A percentile compares a stretch with the other conserved stretches of the same genome.
These are phyloP conservation scores for Spea bombifrons DNA, from an alignment of 2,113 vertebrate genomes.

Conservation along the genomic window DNA sequence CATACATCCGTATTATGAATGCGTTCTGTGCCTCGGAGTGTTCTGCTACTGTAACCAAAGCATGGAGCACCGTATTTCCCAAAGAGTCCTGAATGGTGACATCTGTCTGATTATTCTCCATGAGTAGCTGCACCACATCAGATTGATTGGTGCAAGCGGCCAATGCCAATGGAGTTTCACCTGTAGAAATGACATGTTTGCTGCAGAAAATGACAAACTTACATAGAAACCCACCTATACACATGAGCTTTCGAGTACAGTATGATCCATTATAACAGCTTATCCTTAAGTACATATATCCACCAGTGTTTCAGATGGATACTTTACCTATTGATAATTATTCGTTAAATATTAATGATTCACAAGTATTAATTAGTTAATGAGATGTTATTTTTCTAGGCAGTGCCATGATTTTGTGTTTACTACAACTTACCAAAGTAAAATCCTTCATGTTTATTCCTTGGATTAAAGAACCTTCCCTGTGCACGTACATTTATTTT, in stretches of 20 bases:
- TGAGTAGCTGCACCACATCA: slow-evolving; percentile 70
- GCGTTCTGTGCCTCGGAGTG: slow-evolving; percentile 71
- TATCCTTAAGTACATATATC: no score
- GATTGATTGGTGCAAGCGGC: slow-evolving; percentile 77
- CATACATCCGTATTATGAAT: slow-evolving; percentile 73
- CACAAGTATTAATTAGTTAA: no score
- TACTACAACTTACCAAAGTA: slow-evolving; percentile 67
- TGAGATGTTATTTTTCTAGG: no score
- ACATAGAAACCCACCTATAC: no score
- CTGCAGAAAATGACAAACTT: not conserved
- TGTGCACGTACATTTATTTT: slow-evolving; percentile 70
- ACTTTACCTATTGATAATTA: no score
- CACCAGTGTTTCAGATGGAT: no score
- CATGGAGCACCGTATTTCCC: slow-evolving; percentile 74
- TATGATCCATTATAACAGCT: no score
- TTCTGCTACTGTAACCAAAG: slow-evolving; percentile 70
- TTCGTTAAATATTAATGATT: no score
- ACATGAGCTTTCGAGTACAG: no score
- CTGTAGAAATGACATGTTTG: no score
- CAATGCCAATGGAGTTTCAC: slow-evolving; percentile 71
- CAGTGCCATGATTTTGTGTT: not conserved
- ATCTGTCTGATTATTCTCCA: slow-evolving; percentile 67
- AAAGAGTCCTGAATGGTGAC: slow-evolving; percentile 70
- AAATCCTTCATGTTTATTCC: slow-evolving; percentile 73
- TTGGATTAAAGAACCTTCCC: slow-evolving; percentile 76